Percentiles rank a stretch among this genome's conserved stretches.
Conservation (phyloP, 2,113 vertebrate species). For the Pterocles gutturalis region DNA sequence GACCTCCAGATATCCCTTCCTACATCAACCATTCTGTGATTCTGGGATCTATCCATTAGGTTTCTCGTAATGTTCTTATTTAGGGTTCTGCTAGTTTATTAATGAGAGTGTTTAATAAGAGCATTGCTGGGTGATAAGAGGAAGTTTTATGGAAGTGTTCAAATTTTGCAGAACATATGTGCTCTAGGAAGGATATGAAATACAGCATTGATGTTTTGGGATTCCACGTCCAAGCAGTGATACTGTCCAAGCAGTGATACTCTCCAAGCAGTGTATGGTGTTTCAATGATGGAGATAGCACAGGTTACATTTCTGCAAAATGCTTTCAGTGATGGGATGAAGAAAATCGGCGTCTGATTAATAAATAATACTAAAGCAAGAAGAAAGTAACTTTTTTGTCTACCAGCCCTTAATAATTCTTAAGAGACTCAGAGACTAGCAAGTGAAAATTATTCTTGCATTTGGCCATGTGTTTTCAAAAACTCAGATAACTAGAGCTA, state of each 20-base stretch:
- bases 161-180: background rate
- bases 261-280: too few species aligned
- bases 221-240: background rate
- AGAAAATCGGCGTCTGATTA: background rate
- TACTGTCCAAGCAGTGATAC: background rate
- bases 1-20: background rate
- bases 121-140: background rate
- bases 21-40: background rate
- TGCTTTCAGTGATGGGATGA: background rate
- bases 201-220: background rate
- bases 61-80: background rate
- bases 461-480: background rate
- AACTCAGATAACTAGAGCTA: background rate
- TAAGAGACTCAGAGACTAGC: background rate
- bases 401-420: background rate
- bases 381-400: background rate
- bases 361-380: background rate
- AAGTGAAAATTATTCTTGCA: background rate
- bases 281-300: background rate
- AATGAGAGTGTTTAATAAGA: background rate
- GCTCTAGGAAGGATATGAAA: background rate
- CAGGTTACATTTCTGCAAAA: background rate
- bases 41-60: background rate
- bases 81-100: background rate
- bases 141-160: background rate